Percentiles rank a stretch among this genome's conserved stretches.
phyloP scores from a whole-genome alignment of 2,888 invertebrate genomes.

The Stenotaenia linearis region DNA sequence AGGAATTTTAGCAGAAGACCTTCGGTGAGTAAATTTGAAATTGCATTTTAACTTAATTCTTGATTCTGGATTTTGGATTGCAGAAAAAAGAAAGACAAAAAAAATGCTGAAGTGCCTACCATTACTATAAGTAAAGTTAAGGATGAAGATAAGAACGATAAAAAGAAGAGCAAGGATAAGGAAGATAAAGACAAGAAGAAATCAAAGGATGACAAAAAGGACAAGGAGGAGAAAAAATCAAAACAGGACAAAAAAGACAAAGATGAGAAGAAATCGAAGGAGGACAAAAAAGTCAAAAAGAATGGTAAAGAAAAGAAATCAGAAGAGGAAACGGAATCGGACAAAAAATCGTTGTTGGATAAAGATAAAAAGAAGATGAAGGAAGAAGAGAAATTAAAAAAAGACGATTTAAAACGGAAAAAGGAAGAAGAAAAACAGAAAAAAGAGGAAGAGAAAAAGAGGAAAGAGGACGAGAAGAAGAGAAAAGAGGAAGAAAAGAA shows the following conservation, averaged over 20 bases:
- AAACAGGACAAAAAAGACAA: not conserved
- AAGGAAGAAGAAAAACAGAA: not conserved
- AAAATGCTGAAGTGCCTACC: constrained; percentile 4
- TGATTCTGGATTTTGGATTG: not conserved
- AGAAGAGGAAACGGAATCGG: not conserved
- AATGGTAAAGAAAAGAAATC: not conserved
- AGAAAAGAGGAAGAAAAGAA: not conserved
- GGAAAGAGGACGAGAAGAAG: not conserved
- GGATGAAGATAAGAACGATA: not conserved
- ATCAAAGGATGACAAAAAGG: not conserved
- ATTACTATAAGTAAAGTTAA: constrained; percentile 23
- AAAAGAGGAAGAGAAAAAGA: not conserved
- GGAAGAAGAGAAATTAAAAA: not conserved
- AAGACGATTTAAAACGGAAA: not conserved
- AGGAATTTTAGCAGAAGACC: not conserved
- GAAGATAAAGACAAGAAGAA: not conserved
- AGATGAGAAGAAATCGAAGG: not conserved
- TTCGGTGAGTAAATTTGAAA: not conserved
- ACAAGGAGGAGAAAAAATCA: not conserved
- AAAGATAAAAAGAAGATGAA: constrained; percentile 8
- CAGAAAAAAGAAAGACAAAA: not conserved
- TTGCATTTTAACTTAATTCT: not conserved
- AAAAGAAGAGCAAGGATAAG: not conserved
- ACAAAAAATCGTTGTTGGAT: not conserved
- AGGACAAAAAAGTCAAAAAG: not conserved